Percentiles rank a stretch among this genome's conserved stretches.
Evolutionary conservation across 2,888 invertebrate genomes (phyloP).

Genomic region (Hirtodrosophila alboralis): DNA sequence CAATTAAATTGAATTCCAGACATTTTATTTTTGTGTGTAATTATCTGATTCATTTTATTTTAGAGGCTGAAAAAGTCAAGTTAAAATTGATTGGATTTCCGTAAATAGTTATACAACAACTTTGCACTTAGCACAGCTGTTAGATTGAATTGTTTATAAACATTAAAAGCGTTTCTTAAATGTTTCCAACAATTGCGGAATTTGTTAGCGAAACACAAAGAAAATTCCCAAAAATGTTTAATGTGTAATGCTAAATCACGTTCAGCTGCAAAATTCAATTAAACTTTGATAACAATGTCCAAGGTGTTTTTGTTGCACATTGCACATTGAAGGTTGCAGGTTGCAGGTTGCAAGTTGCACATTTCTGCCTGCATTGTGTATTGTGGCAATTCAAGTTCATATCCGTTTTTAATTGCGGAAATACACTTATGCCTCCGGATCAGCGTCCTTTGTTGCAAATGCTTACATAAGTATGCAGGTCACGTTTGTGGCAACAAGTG

Average conservation of each 20-base stretch:
- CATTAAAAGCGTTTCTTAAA: no score
- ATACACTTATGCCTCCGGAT: slow-evolving; percentile 45
- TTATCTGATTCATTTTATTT: no score
- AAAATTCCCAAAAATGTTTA: slow-evolving; percentile 2
- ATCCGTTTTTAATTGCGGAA: slow-evolving; percentile 76
- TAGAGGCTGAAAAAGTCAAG: no score
- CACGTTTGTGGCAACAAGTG: slow-evolving; percentile 74
- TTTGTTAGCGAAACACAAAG: slow-evolving; percentile 28
- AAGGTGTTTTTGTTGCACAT: slow-evolving; percentile 8
- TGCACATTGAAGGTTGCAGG: slow-evolving; percentile 17
- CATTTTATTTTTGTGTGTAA: no score
- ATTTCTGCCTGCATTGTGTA: slow-evolving; percentile 25
- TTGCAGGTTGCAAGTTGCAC: slow-evolving; percentile 14
- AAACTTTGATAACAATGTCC: slow-evolving; percentile 39
- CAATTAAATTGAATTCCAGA: no score
- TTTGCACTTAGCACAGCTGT: slow-evolving; percentile 30
- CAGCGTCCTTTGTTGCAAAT: not conserved
- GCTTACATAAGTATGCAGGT: slow-evolving; percentile 42
- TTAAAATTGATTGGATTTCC: no score
- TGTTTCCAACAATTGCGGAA: not conserved
- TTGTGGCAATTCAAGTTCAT: slow-evolving; percentile 45
- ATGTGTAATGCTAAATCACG: slow-evolving; percentile 34
- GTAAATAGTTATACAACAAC: no score
- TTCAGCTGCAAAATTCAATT: slow-evolving; percentile 52
- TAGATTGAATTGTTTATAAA: slow-evolving; percentile 4